Conservation (phyloP, 2,113 vertebrate genomes). For the Prietella phreatophila region DNA sequence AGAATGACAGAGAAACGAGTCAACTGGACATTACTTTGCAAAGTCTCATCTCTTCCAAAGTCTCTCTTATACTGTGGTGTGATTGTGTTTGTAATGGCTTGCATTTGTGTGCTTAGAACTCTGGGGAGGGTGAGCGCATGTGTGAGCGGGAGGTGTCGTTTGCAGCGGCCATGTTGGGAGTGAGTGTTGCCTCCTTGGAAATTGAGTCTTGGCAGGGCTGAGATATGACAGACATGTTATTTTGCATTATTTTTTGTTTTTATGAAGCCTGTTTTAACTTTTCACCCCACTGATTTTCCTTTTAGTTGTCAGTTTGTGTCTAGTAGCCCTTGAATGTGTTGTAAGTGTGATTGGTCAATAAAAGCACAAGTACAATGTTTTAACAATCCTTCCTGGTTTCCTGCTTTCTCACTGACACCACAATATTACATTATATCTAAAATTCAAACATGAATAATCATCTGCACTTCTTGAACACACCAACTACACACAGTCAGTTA, state of each 20-base stretch:
- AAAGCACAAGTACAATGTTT: too few relatives aligned
- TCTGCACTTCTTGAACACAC: background rate
- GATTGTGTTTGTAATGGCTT: too few relatives aligned
- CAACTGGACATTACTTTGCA: too few relatives aligned
- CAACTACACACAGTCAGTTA: background rate
- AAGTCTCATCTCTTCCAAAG: too few relatives aligned
- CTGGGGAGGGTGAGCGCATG: too few relatives aligned
- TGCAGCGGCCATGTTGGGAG: too few relatives aligned
- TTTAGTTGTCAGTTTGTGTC: background rate
- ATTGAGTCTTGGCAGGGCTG: too few relatives aligned
- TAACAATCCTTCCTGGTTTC: background rate
- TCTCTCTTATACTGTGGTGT: too few relatives aligned
- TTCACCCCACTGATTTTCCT: background rate
- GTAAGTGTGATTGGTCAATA: background rate
- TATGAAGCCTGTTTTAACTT: background rate
- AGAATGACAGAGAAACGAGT: too few relatives aligned
- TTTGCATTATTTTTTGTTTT: background rate
- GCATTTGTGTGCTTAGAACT: too few relatives aligned
- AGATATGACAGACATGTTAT: background rate
- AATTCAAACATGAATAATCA: background rate
- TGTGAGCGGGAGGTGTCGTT: too few relatives aligned
- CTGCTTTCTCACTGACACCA: background rate
- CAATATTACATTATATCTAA: background rate
- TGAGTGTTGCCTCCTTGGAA: too few relatives aligned
- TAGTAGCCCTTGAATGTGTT: background rate